Evolutionary conservation across 2,797 vertebrate species (phyloP).

Genomic region (Neosilurus hyrtlii): DNA sequence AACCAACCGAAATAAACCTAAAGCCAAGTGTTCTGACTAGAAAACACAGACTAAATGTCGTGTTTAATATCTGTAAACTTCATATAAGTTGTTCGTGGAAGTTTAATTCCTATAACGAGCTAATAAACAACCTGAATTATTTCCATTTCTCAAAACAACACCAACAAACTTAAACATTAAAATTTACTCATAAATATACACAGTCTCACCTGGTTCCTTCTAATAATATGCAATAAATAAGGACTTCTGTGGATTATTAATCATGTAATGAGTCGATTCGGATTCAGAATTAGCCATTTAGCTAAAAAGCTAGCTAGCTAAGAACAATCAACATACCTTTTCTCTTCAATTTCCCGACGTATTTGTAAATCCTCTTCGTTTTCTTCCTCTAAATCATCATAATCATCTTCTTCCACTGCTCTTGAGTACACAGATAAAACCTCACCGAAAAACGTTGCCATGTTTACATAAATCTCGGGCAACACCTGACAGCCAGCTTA

Average conservation of each 20-base stretch:
- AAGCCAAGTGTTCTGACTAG: too few relatives aligned
- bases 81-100: too few relatives aligned
- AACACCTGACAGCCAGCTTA: background rate
- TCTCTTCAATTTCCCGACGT: conserved; percentile 77
- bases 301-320: background rate
- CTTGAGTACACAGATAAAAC: conserved; percentile 81
- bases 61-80: background rate
- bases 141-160: background rate
- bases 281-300: background rate
- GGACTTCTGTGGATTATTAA: background rate
- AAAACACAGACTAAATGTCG: too few relatives aligned
- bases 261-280: background rate
- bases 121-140: background rate
- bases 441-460: conserved; percentile 96
- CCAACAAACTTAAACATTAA: background rate
- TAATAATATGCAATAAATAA: background rate
- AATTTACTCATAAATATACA: background rate
- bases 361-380: conserved; percentile 80
- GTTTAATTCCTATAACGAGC: background rate
- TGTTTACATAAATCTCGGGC: conserved; percentile 38
- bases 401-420: conserved; percentile 85
- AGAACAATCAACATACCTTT: conserved; percentile 71
- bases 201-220: background rate
- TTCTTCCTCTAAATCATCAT: conserved; percentile 70
- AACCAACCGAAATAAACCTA: background rate